Evolutionary conservation across 2,888 invertebrate genomes (phyloP).

Genomic region (Mamestra brassicae): DNA sequence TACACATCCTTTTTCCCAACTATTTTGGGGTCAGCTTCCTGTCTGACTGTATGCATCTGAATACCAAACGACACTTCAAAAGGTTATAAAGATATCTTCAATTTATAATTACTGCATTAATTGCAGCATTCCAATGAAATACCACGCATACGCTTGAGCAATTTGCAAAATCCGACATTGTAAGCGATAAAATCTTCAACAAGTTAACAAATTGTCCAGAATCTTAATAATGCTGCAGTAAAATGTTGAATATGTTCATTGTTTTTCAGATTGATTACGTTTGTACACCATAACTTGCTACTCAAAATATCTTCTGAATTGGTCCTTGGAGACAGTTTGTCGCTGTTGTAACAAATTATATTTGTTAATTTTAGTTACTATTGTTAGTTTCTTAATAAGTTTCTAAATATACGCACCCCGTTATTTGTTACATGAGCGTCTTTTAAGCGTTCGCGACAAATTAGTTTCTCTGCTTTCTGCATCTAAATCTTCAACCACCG

Average conservation of each 20-base stretch:
- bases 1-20: not conserved
- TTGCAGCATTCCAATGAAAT: conserved; percentile 32
- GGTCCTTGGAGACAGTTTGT: not conserved
- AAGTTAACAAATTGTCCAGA: conserved; percentile 21
- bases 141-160: not conserved
- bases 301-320: not conserved
- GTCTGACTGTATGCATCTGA: not conserved
- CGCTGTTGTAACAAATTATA: not conserved
- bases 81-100: conserved; percentile 4
- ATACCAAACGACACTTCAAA: conserved; percentile 1
- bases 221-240: conserved; percentile 17
- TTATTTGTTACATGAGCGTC: not conserved
- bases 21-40: not conserved
- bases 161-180: conserved; percentile 17
- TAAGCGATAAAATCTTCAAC: conserved; percentile 21
- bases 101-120: conserved; percentile 5
- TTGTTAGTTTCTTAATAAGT: no score
- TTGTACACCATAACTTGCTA: not conserved
- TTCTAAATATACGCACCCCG: no score
- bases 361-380: no score
- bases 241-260: conserved; percentile 28
- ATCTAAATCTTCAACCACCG: conserved; percentile 17
- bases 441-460: not conserved
- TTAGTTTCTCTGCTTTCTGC: not conserved
- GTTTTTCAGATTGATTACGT: conserved; percentile 30